A percentile compares a stretch with the other conserved stretches of the same genome.
Evolutionary conservation across 64 coral and sea anemone genomes (phyloP).

Genomic region (Actinia tenebrosa): DNA sequence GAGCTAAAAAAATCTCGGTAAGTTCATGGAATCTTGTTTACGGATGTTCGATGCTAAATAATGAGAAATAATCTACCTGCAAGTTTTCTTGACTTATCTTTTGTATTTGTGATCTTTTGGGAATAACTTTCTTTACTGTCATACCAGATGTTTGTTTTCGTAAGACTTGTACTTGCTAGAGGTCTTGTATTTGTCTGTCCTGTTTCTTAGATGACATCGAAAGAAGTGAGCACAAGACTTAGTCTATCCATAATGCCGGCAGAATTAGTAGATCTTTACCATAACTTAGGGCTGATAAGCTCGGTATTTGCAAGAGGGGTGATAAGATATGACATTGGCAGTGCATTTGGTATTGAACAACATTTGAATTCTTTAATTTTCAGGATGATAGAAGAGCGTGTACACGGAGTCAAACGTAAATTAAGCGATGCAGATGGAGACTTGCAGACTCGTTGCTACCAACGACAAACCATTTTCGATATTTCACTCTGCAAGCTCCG

Average conservation of each 20-base stretch:
- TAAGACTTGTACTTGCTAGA: not conserved
- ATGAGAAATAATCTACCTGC: conserved; percentile 17
- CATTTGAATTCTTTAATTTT: not conserved
- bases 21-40: conserved; percentile 18
- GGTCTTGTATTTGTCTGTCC: not conserved
- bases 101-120: conserved; percentile 29
- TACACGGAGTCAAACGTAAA: conserved; percentile 81
- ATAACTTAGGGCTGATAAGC: not conserved
- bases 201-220: not conserved
- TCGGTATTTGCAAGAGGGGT: not conserved
- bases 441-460: conserved; percentile 74
- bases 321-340: not conserved
- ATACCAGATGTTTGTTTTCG: not conserved
- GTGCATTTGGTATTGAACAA: not conserved
- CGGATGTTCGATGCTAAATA: not conserved
- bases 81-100: conserved; percentile 25
- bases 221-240: not conserved
- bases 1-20: conserved; percentile 10
- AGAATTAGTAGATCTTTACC: not conserved
- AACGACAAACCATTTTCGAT: conserved; percentile 91
- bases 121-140: conserved; percentile 9
- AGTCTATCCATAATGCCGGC: not conserved
- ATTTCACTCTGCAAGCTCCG: conserved; percentile 93
- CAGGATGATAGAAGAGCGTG: conserved; percentile 81
- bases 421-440: conserved; percentile 69